These are phyloP conservation scores for Nineta flava DNA, from an alignment of 2,888 invertebrate genomes.

Conservation along the genomic window DNA sequence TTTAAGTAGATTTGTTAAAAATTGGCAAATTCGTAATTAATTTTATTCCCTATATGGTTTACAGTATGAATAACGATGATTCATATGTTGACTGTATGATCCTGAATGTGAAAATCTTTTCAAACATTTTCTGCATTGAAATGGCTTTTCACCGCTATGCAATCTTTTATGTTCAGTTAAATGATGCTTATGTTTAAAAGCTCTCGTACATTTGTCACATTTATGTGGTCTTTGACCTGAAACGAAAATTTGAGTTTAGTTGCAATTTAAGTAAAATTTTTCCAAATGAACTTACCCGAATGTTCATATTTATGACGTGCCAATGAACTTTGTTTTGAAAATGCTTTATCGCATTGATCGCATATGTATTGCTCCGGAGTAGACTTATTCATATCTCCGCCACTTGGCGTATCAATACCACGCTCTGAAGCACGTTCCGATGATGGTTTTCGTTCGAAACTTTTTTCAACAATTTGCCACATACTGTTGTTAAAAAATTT, in stretches of 20 bases:
- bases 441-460: conserved; percentile 17
- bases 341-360: conserved; percentile 98
- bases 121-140: conserved; percentile 96
- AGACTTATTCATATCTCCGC: conserved; percentile 27
- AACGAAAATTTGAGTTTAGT: conserved; percentile 8
- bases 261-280: conserved; percentile 1
- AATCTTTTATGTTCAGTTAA: conserved; percentile 97
- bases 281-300: conserved; percentile 56
- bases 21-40: too few relatives aligned
- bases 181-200: conserved; percentile 99
- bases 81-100: conserved; percentile 99
- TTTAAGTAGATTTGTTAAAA: too few relatives aligned
- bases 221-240: conserved; percentile 97
- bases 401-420: conserved; percentile 9
- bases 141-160: conserved; percentile 94
- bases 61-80: conserved; percentile 98
- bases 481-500: conserved; percentile 16
- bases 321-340: conserved; percentile 95
- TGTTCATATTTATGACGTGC: conserved; percentile 99
- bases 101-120: conserved; percentile 99
- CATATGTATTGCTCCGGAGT: conserved; percentile 73
- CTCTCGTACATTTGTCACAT: conserved; percentile 92
- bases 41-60: conserved; percentile 86
- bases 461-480: conserved; percentile 13
- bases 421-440: conserved; percentile 23